phyloP scores from a whole-genome alignment of 2,113 vertebrate species.

The Grammomys dolichurus region DNA sequence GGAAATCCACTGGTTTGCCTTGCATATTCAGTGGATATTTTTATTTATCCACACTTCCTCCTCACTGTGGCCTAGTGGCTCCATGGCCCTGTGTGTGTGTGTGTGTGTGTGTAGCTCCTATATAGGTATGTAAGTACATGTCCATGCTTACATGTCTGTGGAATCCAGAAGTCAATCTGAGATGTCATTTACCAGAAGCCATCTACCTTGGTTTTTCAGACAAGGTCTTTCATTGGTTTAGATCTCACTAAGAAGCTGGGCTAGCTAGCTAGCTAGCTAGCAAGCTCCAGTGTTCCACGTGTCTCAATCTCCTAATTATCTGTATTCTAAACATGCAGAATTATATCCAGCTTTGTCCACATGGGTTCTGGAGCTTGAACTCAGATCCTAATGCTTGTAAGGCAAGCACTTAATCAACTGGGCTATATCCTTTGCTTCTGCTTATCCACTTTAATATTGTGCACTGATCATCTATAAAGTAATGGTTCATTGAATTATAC shows the following conservation, averaged over 20 bases:
- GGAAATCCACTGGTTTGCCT: slow-evolving; percentile 5
- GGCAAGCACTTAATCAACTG: background rate
- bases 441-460: background rate
- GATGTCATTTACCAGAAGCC: background rate
- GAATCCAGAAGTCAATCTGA: background rate
- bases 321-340: background rate
- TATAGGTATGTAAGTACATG: background rate
- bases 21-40: slow-evolving; percentile 25
- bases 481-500: slow-evolving; percentile 1
- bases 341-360: background rate
- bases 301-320: background rate
- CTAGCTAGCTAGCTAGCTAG: background rate
- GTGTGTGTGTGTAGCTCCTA: background rate
- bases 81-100: background rate
- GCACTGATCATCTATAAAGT: slow-evolving; percentile 33
- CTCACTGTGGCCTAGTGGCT: background rate
- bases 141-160: background rate
- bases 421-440: background rate
- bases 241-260: background rate
- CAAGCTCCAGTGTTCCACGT: background rate
- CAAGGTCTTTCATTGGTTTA: background rate
- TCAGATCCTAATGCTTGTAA: background rate
- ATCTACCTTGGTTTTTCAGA: background rate
- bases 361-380: background rate
- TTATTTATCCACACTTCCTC: background rate